Base-by-base conservation (phyloP, 2,797 vertebrate genomes). In the Nyctalus aviator region DNA sequence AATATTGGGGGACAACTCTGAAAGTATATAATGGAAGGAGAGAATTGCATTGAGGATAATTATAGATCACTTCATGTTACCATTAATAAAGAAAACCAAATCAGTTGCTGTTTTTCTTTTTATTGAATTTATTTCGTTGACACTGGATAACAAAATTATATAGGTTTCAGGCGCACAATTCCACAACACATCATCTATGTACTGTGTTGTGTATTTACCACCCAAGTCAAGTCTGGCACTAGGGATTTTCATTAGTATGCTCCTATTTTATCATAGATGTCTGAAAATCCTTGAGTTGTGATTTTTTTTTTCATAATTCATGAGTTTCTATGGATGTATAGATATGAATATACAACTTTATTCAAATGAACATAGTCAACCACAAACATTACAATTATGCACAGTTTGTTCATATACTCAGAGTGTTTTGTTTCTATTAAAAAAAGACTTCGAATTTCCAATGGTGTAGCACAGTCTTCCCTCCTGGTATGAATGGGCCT, bases 361-460 rank as follows among this genome's bases (percentile, higher is more conserved):
- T 9, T 50, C 3, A 66, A 41, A 55, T 21, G 2, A 95, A 62
- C 12, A 73, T 14, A 72, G 7, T 57, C 18, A 84, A 69, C 8
- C 53, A 30, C 21, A 69, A 27, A 85, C 13, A 76, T 62, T 68
- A 35, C 5, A 62, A 23, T 84, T 87, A 86, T 32, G 6, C 15
- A n/a, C 9, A 59, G 1, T 4, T 62, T 86, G 11, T 59, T 21
- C 9, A 20, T 57, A 21, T 44, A 53, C 8, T 79, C 12, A 46
- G 20, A 71, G 6, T 89, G 37, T 77, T 86, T 3, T 69, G 11
- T 79, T 86, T 92, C 25, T 72, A 7, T 21, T 17, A n/a, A 83
- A 85, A 85, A 93, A 64, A 41, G 89, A 92, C 41, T 35, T 21
- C 93, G 14, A 8, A 20, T 92, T 96, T 84, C 50, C 93, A 84